Evolutionary conservation across 2,888 invertebrate species (phyloP).

Genomic region (Sipha maydis): DNA sequence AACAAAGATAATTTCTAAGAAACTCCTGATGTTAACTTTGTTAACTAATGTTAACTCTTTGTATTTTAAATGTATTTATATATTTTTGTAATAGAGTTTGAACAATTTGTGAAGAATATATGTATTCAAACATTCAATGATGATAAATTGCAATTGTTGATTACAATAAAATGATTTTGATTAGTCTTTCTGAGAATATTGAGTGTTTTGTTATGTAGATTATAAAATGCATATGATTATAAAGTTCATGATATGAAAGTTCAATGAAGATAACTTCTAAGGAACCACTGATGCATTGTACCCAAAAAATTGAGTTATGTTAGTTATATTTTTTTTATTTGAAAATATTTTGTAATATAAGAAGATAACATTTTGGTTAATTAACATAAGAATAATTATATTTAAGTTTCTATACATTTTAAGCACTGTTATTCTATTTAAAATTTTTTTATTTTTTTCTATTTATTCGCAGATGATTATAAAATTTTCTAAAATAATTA

Average conservation of each 20-base stretch:
- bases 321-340: neutral
- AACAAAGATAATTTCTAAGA: slow-evolving; percentile 28
- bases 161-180: slow-evolving; percentile 25
- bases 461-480: slow-evolving; percentile 21
- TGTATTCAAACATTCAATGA: slow-evolving; percentile 9
- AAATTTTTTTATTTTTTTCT: neutral
- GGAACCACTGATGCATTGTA: slow-evolving; percentile 14
- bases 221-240: neutral
- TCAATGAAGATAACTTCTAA: neutral
- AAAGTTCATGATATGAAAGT: neutral
- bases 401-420: neutral
- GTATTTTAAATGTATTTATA: no score
- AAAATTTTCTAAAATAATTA: slow-evolving; percentile 1
- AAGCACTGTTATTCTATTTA: neutral
- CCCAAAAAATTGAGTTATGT: neutral
- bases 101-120: neutral
- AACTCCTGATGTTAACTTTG: slow-evolving; percentile 34
- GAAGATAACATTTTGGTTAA: slow-evolving; percentile 15
- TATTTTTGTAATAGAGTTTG: no score
- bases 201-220: neutral
- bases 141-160: slow-evolving; percentile 1
- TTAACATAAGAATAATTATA: neutral
- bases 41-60: no score
- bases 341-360: slow-evolving; percentile 11
- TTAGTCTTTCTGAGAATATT: slow-evolving; percentile 45